These are phyloP conservation scores for Urechis unicinctus DNA, from an alignment of 2,888 invertebrate genomes.

Conservation along the genomic window DNA sequence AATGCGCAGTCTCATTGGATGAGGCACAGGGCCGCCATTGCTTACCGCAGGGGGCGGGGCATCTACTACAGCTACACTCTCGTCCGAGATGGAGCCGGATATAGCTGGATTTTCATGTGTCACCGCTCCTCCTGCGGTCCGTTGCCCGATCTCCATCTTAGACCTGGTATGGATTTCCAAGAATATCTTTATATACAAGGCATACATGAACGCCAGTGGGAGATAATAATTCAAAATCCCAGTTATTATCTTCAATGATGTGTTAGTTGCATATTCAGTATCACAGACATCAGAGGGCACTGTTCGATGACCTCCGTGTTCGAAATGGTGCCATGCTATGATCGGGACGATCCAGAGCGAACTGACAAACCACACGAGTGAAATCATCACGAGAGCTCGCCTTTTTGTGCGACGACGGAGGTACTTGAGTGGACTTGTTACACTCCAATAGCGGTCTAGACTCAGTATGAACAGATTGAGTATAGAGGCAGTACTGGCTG, in stretches of 20 bases:
- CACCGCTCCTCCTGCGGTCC: slow-evolving; percentile 23
- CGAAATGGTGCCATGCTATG: slow-evolving; percentile 52
- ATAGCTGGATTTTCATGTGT: not conserved
- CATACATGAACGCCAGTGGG: slow-evolving; percentile 54
- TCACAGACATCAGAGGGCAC: slow-evolving; percentile 50
- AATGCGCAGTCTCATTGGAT: no score
- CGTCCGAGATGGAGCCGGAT: not conserved
- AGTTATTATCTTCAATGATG: slow-evolving; percentile 52
- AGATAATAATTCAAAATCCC: slow-evolving; percentile 56
- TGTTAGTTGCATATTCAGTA: no score
- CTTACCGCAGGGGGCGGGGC: not conserved
- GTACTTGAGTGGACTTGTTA: slow-evolving; percentile 54
- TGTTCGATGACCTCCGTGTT: slow-evolving; percentile 35
- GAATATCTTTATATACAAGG: slow-evolving; percentile 53
- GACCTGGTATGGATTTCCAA: slow-evolving; percentile 53
- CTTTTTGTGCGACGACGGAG: slow-evolving; percentile 53
- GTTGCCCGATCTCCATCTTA: slow-evolving; percentile 43
- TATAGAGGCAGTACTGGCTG: slow-evolving; percentile 58
- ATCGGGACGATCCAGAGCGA: slow-evolving; percentile 54
- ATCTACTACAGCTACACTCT: not conserved
- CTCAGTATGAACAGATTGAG: slow-evolving; percentile 55
- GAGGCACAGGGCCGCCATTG: not conserved
- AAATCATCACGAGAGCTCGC: slow-evolving; percentile 54
- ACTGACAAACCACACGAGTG: slow-evolving; percentile 52
- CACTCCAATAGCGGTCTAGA: slow-evolving; percentile 54